Percentiles rank a stretch among this genome's conserved stretches.
Conservation (phyloP, 1,140 invertebrate species). For the Hormaphis cornu region DNA sequence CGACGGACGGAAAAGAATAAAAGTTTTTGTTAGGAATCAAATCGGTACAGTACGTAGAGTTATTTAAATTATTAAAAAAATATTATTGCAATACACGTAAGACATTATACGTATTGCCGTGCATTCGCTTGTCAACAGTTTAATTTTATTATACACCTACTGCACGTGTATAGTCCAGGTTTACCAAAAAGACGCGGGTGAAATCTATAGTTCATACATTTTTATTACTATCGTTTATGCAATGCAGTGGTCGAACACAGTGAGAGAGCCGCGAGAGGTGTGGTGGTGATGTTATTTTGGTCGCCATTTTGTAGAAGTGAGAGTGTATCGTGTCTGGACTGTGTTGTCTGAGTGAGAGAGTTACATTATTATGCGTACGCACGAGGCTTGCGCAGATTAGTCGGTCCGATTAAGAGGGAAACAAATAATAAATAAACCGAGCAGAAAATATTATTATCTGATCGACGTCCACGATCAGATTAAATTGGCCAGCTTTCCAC, state of each 20-base stretch:
- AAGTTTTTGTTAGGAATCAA: neutral
- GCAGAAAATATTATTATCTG: slow-evolving; percentile 23
- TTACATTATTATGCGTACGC: neutral
- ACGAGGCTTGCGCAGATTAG: slow-evolving; percentile 17
- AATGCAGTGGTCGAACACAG: neutral
- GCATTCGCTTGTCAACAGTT: too few relatives aligned
- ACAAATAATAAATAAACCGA: slow-evolving; percentile 26
- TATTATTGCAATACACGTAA: too few relatives aligned
- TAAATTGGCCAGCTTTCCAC: slow-evolving; percentile 12
- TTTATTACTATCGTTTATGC: too few relatives aligned
- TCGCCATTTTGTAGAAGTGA: neutral
- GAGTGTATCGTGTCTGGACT: neutral
- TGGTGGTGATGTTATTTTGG: neutral
- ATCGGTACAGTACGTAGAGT: too few relatives aligned
- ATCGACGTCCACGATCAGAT: slow-evolving; percentile 12
- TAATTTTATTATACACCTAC: too few relatives aligned
- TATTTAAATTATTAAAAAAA: too few relatives aligned
- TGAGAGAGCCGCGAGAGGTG: neutral
- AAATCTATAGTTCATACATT: too few relatives aligned
- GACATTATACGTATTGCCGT: too few relatives aligned
- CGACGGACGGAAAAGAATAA: neutral
- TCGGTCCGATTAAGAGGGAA: slow-evolving; percentile 8
- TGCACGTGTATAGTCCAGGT: too few relatives aligned
- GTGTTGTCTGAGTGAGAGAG: slow-evolving; percentile 3
- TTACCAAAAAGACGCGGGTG: too few relatives aligned